A percentile compares a stretch with the other conserved stretches of the same genome.
Conservation (phyloP, 2,113 vertebrate species). For the Tachysurus vachellii region DNA sequence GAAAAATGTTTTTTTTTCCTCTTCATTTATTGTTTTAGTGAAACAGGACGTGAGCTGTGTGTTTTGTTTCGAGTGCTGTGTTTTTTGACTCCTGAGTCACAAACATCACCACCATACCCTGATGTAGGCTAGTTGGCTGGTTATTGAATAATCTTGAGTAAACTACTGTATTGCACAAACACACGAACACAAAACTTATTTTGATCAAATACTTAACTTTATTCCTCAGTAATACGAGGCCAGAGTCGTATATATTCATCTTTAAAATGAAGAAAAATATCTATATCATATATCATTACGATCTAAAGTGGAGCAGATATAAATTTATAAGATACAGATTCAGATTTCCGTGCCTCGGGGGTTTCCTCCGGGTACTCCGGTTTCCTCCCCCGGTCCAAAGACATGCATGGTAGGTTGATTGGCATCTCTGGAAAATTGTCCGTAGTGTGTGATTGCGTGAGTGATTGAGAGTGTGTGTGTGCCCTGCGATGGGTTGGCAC, state of each 20-base stretch:
- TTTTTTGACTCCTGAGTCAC: neutral
- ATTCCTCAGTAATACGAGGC: neutral
- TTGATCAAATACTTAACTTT: neutral
- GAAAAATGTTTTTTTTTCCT: neutral
- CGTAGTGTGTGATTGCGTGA: no score
- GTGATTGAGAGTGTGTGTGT: no score
- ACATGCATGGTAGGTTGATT: no score
- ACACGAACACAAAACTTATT: no score
- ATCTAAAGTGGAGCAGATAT: neutral
- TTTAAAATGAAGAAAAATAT: neutral
- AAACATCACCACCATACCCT: neutral
- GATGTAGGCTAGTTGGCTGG: neutral
- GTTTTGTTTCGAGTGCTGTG: neutral
- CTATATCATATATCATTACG: neutral
- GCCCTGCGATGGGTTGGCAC: no score
- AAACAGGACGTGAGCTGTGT: neutral
- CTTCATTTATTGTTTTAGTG: neutral
- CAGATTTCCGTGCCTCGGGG: no score
- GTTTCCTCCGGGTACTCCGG: no score
- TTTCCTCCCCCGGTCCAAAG: no score
- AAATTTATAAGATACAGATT: neutral
- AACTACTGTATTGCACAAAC: neutral
- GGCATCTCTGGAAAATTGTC: no score
- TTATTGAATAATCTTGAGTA: neutral
- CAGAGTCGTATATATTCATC: neutral